Evolutionary conservation across 2,888 invertebrate species (phyloP).

Genomic region (Kryphioiulus occultus): DNA sequence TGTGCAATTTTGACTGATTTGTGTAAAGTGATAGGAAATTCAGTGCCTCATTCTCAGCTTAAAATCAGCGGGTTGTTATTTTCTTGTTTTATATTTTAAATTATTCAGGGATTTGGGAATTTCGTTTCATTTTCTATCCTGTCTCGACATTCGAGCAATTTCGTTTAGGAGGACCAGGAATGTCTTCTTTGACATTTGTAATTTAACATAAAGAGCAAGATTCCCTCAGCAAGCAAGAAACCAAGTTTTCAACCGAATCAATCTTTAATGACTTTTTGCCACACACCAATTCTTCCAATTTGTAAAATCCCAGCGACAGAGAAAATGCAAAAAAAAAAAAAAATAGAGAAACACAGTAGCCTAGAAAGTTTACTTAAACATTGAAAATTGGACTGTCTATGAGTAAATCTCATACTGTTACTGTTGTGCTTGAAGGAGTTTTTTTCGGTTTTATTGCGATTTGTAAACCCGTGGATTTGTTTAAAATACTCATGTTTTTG

Average conservation of each 20-base stretch:
- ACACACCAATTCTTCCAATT: neutral
- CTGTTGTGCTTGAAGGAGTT: neutral
- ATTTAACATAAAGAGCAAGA: neutral
- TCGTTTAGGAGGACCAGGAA: neutral
- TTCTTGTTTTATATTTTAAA: neutral
- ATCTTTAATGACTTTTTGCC: constrained; percentile 4
- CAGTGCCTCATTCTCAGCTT: neutral
- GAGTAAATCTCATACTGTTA: neutral
- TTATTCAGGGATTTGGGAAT: constrained; percentile 2
- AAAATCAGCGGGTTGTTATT: neutral
- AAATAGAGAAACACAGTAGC: neutral
- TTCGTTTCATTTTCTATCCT: neutral
- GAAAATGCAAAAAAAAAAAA: neutral
- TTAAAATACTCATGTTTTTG: neutral
- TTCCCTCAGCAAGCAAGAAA: neutral
- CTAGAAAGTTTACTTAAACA: neutral
- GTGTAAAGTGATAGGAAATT: too few relatives aligned
- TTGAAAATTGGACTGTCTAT: neutral
- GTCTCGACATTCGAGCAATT: neutral
- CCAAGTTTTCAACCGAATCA: neutral
- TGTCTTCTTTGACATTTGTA: constrained; percentile 7
- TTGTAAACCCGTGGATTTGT: neutral
- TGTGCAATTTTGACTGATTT: too few relatives aligned
- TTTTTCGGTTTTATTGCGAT: neutral
- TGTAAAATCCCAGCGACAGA: neutral